A percentile compares a stretch with the other conserved stretches of the same genome.
Conservation (phyloP, 2,888 invertebrate genomes). For the Anoplius nigerrimus region DNA sequence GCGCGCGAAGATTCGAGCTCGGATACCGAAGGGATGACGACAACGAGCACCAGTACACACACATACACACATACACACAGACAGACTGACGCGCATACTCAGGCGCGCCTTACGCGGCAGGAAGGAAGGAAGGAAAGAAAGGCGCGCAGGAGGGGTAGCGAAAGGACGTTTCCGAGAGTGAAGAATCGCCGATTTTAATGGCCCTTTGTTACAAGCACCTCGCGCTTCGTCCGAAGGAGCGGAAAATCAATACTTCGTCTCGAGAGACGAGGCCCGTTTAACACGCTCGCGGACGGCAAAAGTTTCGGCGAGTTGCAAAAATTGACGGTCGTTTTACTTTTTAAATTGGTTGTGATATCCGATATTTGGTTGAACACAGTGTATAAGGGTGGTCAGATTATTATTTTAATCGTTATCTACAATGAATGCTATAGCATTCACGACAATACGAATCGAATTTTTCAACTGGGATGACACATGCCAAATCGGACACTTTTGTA, state of each 20-base stretch:
- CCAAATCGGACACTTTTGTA: too few species aligned
- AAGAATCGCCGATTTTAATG: slow-evolving; percentile 57
- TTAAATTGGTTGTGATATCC: too few species aligned
- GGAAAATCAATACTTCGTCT: slow-evolving; percentile 53
- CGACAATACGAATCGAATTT: too few species aligned
- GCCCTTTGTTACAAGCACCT: slow-evolving; percentile 49
- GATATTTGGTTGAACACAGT: too few species aligned
- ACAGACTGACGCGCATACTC: background rate
- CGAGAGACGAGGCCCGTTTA: slow-evolving; percentile 40
- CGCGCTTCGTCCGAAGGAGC: slow-evolving; percentile 35
- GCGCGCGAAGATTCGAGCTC: slow-evolving; percentile 35
- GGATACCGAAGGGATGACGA: slow-evolving; percentile 35
- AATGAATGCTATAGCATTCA: too few species aligned
- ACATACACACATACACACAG: too few species aligned
- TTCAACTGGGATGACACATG: too few species aligned
- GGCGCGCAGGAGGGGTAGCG: slow-evolving; percentile 11
- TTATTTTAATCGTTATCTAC: too few species aligned
- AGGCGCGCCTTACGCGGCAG: background rate
- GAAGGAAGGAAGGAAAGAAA: background rate
- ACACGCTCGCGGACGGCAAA: slow-evolving; percentile 17
- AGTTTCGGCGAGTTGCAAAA: too few species aligned
- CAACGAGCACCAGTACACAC: too few species aligned
- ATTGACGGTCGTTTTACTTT: too few species aligned
- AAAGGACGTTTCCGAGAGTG: slow-evolving; percentile 42
- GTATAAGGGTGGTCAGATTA: too few species aligned